Conservation (phyloP, 2,888 invertebrate genomes). For the Sclerodermus sp. region DNA sequence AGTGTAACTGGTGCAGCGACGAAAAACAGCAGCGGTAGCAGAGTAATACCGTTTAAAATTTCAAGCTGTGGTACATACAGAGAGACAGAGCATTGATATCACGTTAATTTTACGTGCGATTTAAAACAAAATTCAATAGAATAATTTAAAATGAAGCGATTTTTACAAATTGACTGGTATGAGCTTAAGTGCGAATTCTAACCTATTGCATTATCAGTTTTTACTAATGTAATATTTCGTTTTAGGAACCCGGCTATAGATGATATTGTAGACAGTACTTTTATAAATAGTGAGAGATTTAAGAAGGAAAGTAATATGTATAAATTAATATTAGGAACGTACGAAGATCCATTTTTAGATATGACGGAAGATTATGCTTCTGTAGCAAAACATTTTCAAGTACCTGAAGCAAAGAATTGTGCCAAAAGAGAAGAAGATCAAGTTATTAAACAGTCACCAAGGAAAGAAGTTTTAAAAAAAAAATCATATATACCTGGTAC, state of each 20-base stretch:
- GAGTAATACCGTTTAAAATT: too few relatives aligned
- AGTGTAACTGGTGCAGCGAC: too few relatives aligned
- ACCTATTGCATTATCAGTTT: too few relatives aligned
- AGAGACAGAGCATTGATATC: too few relatives aligned
- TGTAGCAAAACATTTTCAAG: constrained; percentile 7
- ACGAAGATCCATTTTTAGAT: constrained; percentile 40
- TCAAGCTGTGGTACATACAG: too few relatives aligned
- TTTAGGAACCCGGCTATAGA: constrained; percentile 41
- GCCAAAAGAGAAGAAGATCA: background rate
- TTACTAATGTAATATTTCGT: constrained; percentile 1
- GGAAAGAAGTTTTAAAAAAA: background rate
- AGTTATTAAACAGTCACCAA: background rate
- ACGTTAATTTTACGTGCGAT: too few relatives aligned
- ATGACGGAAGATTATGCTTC: constrained; percentile 27
- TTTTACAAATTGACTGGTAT: too few relatives aligned
- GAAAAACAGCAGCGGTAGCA: too few relatives aligned
- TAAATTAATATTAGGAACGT: constrained; percentile 35
- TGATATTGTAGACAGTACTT: constrained; percentile 44
- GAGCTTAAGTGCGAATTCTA: too few relatives aligned
- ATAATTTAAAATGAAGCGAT: too few relatives aligned
- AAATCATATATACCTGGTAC: constrained; percentile 35
- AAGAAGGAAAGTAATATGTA: constrained; percentile 41
- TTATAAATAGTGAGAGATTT: constrained; percentile 38
- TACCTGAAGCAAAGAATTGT: background rate
- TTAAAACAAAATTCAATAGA: too few relatives aligned